A percentile compares a stretch with the other conserved stretches of the same genome.
Evolutionary conservation across 2,888 invertebrate genomes (phyloP).

Genomic region (Platerodrilus igneus): DNA sequence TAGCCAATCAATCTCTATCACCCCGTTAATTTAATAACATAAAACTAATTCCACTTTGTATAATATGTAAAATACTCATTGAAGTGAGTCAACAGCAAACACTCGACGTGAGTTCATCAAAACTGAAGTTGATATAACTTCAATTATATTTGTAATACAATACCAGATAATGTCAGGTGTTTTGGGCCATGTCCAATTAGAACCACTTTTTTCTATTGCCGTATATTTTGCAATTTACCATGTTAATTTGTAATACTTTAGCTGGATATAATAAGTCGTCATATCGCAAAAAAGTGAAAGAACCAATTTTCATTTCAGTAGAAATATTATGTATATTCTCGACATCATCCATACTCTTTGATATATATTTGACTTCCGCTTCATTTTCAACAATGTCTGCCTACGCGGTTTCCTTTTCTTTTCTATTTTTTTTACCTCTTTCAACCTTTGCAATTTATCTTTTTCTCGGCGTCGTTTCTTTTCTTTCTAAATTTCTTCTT

Average conservation of each 20-base stretch:
- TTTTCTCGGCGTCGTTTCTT: too few species aligned
- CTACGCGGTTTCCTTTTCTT: not conserved
- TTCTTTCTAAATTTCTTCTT: constrained; percentile 1
- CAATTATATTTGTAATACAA: constrained; percentile 1
- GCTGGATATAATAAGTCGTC: constrained; percentile 6
- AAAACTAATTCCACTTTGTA: too few species aligned
- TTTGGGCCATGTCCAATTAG: constrained; percentile 4
- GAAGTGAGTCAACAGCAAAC: constrained; percentile 5
- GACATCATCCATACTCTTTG: too few species aligned
- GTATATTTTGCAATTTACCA: constrained; percentile 4
- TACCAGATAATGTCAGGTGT: constrained; percentile 5
- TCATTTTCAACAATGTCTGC: not conserved
- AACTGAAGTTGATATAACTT: constrained; percentile 4
- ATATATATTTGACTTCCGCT: not conserved
- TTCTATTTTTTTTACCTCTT: not conserved
- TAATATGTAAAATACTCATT: too few species aligned
- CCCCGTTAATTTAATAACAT: too few species aligned
- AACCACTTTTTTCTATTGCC: constrained; percentile 7
- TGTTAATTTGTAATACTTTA: constrained; percentile 7
- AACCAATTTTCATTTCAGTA: constrained; percentile 3
- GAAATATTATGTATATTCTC: constrained; percentile 1
- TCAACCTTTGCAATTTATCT: not conserved
- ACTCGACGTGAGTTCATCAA: constrained; percentile 2
- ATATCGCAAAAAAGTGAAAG: constrained; percentile 2
- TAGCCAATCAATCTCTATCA: too few species aligned